Evolutionary conservation across 2,113 vertebrate species (phyloP).

Genomic region (Marmota flaviventris): DNA sequence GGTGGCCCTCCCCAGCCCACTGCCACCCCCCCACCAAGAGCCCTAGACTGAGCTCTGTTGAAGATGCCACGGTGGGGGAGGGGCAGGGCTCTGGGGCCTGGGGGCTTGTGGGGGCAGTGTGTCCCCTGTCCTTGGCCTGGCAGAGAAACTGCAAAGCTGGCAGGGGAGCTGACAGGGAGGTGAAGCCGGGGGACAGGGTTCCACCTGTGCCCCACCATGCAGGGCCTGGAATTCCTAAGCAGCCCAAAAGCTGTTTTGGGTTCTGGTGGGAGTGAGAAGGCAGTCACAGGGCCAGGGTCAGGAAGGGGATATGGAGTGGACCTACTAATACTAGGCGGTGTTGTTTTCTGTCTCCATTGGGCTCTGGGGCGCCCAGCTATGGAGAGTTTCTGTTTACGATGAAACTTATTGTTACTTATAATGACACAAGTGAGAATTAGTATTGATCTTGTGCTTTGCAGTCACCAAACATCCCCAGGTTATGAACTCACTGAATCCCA

Average conservation of each 20-base stretch:
- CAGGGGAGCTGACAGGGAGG: not conserved
- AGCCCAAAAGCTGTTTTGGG: not conserved
- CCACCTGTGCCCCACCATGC: not conserved
- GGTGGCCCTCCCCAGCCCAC: not conserved
- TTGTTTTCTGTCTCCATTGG: constrained; percentile 30
- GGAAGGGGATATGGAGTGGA: not conserved
- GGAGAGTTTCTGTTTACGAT: not conserved
- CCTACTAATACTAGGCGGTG: not conserved
- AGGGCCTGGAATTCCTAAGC: not conserved
- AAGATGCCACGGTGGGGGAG: constrained; percentile 16
- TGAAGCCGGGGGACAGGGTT: not conserved
- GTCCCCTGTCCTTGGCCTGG: constrained; percentile 47
- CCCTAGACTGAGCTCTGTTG: constrained; percentile 68
- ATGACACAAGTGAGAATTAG: too few species aligned
- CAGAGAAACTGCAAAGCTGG: constrained; percentile 28
- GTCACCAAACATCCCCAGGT: too few species aligned
- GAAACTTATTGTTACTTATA: not conserved
- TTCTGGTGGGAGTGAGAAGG: not conserved
- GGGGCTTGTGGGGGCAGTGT: not conserved
- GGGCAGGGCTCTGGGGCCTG: not conserved
- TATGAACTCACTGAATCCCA: too few species aligned
- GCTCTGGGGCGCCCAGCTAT: not conserved
- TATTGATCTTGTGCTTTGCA: too few species aligned
- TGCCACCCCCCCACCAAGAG: constrained; percentile 60
- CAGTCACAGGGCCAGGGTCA: not conserved